phyloP scores from a whole-genome alignment of 2,888 invertebrate genomes.

The Aphidoletes aphidimyza region DNA sequence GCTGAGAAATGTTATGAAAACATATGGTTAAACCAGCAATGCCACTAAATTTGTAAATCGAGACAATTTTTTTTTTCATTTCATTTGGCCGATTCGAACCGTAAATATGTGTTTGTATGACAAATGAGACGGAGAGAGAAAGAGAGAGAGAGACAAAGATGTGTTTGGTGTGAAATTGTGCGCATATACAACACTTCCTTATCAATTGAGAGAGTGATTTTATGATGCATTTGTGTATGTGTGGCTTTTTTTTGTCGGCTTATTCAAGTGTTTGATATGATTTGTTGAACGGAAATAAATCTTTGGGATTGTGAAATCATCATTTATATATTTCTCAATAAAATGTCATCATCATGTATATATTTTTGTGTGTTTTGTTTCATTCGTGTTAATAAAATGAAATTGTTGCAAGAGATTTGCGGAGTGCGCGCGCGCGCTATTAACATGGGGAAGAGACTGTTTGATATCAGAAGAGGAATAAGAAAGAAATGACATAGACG shows the following conservation, averaged over 20 bases:
- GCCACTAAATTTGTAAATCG: background rate
- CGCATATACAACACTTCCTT: conserved; percentile 26
- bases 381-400: background rate
- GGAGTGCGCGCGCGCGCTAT: background rate
- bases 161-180: too few species aligned
- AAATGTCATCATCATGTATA: background rate
- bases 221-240: background rate
- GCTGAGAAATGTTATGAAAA: background rate
- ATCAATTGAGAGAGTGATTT: background rate
- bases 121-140: too few species aligned
- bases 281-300: conserved; percentile 53
- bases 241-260: background rate
- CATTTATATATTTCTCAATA: background rate
- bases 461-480: background rate
- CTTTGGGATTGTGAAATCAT: conserved; percentile 44
- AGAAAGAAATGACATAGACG: background rate
- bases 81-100: too few species aligned
- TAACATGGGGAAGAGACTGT: background rate
- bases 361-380: too few species aligned
- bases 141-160: too few species aligned
- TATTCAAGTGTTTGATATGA: conserved; percentile 24
- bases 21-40: background rate
- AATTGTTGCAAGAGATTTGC: background rate
- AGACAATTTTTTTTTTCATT: conserved; percentile 6
- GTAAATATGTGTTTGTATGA: too few species aligned